Percentiles rank a stretch among this genome's conserved stretches.
These are phyloP conservation scores for Dolichoris vasculosae DNA, from an alignment of 1,140 invertebrate genomes.

Conservation along the genomic window DNA sequence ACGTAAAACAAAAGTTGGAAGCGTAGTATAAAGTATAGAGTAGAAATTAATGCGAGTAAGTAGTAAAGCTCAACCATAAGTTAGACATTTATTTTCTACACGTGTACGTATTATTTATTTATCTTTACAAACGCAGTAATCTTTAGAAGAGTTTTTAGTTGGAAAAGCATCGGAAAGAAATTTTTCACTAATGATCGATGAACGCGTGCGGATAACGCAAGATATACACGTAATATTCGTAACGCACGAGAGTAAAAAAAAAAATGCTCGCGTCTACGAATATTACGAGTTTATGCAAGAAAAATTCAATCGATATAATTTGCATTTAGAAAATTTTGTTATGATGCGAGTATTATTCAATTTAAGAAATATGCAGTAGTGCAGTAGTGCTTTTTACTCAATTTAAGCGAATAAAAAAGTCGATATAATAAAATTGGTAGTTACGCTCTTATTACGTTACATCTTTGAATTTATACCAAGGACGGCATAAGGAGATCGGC, in stretches of 20 bases:
- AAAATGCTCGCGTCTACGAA: no score
- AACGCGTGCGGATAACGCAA: no score
- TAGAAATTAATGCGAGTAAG: background rate
- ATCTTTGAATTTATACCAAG: slow-evolving; percentile 21
- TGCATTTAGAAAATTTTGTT: background rate
- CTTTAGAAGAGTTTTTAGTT: no score
- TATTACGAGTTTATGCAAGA: no score
- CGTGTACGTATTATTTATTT: background rate
- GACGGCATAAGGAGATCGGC: background rate
- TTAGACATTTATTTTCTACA: slow-evolving; percentile 2
- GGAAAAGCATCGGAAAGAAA: background rate
- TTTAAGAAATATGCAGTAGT: background rate
- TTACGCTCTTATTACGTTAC: slow-evolving; percentile 15
- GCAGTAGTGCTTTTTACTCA: background rate
- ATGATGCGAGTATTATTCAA: background rate
- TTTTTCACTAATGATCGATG: background rate
- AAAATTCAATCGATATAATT: background rate
- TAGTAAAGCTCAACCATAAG: slow-evolving; percentile 38
- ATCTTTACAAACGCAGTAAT: background rate
- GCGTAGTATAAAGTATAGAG: background rate
- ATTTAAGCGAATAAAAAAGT: slow-evolving; percentile 1
- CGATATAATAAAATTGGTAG: slow-evolving; percentile 23
- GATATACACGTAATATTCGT: no score
- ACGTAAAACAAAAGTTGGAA: no score
- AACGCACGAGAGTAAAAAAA: no score